Percentiles rank a stretch among this genome's conserved stretches.
These are phyloP conservation scores for Lepidotrigona ventralis DNA, from an alignment of 1,140 invertebrate species.

Conservation along the genomic window DNA sequence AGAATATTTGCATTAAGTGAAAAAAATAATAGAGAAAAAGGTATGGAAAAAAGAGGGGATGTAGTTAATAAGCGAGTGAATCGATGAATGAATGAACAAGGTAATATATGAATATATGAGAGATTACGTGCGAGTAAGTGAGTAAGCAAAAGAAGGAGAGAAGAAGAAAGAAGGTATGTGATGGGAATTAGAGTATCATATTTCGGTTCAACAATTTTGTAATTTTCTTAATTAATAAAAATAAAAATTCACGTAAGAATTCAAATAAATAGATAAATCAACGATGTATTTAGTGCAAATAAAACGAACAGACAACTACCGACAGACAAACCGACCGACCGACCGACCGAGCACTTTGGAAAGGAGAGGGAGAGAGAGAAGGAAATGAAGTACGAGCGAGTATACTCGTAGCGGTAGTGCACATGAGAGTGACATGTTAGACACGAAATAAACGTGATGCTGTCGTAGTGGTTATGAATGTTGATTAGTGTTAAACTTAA, in stretches of 20 bases:
- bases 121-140: constrained; percentile 4
- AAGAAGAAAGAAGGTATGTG: neutral
- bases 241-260: neutral
- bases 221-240: neutral
- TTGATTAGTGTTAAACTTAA: constrained; percentile 4
- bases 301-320: neutral
- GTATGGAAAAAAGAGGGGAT: neutral
- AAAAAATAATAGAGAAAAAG: neutral
- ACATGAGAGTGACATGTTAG: constrained; percentile 45
- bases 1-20: neutral
- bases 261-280: neutral
- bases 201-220: neutral
- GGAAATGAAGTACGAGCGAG: constrained; percentile 38
- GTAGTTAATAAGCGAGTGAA: neutral
- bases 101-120: constrained; percentile 2
- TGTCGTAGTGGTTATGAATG: constrained; percentile 22
- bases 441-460: constrained; percentile 34
- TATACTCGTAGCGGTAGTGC: constrained; percentile 34
- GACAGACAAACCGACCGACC: constrained; percentile 29
- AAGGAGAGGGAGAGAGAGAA: constrained; percentile 27
- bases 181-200: neutral
- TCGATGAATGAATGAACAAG: constrained; percentile 2
- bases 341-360: constrained; percentile 14
- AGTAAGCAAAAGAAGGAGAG: neutral
- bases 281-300: neutral